A percentile compares a stretch with the other conserved stretches of the same genome.
Evolutionary conservation across 2,113 vertebrate species (phyloP).

Genomic region (Platanista minor): DNA sequence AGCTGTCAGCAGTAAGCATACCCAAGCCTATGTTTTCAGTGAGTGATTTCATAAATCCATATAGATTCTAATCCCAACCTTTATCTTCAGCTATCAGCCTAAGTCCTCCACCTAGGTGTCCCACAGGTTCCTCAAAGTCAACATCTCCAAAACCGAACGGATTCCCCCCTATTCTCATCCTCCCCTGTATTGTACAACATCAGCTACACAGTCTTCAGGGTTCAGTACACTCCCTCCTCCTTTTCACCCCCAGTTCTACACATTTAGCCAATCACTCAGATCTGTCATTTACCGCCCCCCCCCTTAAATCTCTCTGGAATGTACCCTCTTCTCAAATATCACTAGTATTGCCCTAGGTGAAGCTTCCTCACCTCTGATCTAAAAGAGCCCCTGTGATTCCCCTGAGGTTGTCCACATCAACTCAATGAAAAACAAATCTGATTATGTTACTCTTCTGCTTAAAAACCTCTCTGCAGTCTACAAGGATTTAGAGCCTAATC

Average conservation of each 20-base stretch:
- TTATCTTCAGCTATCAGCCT: background rate
- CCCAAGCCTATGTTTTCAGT: background rate
- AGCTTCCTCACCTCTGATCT: background rate
- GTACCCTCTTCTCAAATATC: background rate
- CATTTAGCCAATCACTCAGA: background rate
- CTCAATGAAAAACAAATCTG: background rate
- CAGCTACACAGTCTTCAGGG: background rate
- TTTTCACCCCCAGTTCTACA: background rate
- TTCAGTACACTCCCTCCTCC: background rate
- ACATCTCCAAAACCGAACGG: background rate
- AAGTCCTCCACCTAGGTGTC: background rate
- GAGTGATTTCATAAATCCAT: background rate
- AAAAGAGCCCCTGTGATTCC: background rate
- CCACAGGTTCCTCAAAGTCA: background rate
- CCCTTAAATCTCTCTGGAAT: background rate
- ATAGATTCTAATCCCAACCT: background rate
- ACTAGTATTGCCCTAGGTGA: background rate
- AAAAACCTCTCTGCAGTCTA: background rate
- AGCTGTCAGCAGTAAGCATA: background rate
- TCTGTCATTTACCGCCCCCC: background rate
- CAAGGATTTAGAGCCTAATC: background rate
- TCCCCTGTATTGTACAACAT: background rate
- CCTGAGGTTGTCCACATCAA: background rate
- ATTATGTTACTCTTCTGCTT: background rate
- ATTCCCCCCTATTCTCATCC: background rate